Percentiles rank a stretch among this genome's conserved stretches.
phyloP scores from a whole-genome alignment of 2,113 vertebrate genomes.

The Chrysochloris asiatica region DNA sequence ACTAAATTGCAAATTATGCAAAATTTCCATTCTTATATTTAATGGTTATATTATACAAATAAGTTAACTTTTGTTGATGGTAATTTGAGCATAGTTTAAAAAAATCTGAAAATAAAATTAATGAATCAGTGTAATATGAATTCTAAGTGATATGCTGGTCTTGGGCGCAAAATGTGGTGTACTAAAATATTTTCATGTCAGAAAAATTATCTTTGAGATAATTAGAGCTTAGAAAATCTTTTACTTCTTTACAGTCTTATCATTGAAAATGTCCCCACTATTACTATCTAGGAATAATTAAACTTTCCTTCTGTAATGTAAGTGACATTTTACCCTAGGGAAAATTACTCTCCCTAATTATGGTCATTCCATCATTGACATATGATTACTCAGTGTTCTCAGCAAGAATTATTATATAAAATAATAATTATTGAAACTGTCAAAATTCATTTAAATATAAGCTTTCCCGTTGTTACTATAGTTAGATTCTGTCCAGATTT shows the following conservation, averaged over 20 bases:
- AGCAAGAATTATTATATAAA: conserved; percentile 47
- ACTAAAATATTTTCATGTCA: not conserved
- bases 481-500: no score
- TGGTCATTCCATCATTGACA: conserved; percentile 27
- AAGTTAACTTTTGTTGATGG: not conserved
- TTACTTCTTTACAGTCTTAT: not conserved
- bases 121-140: not conserved
- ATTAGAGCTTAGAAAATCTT: not conserved
- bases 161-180: not conserved
- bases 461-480: no score
- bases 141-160: not conserved
- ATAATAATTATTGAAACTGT: conserved; percentile 67
- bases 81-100: not conserved
- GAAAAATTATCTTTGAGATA: not conserved
- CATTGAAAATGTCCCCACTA: not conserved
- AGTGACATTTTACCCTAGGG: no score
- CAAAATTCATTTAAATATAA: conserved; percentile 24
- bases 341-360: conserved; percentile 18
- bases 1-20: no score
- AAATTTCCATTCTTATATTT: no score
- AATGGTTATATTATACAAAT: no score
- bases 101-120: not conserved
- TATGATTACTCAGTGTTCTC: not conserved
- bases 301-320: not conserved
- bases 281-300: conserved; percentile 34